Evolutionary conservation across 2,113 vertebrate genomes (phyloP).

Genomic region (Stigmatopora nigra): DNA sequence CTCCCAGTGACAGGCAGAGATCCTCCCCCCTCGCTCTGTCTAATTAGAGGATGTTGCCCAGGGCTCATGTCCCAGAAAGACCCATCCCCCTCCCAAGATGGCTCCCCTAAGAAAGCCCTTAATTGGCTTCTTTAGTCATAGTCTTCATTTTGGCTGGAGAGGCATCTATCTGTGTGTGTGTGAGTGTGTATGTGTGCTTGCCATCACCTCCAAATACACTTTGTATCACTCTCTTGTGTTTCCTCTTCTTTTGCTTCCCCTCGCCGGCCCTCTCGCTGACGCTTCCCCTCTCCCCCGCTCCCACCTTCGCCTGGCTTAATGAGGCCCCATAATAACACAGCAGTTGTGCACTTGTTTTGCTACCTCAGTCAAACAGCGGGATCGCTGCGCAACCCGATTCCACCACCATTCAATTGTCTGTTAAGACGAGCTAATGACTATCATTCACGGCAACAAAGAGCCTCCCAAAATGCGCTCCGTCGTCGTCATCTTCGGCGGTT

Average conservation of each 20-base stretch:
- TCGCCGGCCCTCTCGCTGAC: constrained; percentile 53
- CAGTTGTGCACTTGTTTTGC: constrained; percentile 76
- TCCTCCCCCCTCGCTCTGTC: constrained; percentile 72
- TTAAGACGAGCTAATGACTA: constrained; percentile 77
- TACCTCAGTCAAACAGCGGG: constrained; percentile 75
- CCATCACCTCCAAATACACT: constrained; percentile 66
- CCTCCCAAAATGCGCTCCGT: constrained; percentile 61
- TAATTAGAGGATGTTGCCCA: constrained; percentile 78
- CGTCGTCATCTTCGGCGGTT: constrained; percentile 64
- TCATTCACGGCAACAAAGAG: constrained; percentile 71
- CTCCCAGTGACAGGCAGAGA: constrained; percentile 74
- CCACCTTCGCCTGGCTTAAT: constrained; percentile 72
- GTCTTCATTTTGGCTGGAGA: constrained; percentile 72
- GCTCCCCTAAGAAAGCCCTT: constrained; percentile 75
- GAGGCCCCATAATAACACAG: constrained; percentile 77
- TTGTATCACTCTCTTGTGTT: constrained; percentile 60
- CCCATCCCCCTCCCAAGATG: constrained; percentile 71
- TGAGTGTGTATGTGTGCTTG: constrained; percentile 49
- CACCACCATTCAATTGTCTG: constrained; percentile 71
- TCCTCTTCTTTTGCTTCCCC: constrained; percentile 35
- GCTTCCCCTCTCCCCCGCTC: constrained; percentile 49
- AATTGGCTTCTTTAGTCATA: constrained; percentile 78
- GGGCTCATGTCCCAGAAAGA: constrained; percentile 73
- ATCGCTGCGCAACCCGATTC: constrained; percentile 67
- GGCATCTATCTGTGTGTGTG: constrained; percentile 59